Conservation (phyloP, 2,113 vertebrate genomes). For the Mustela nigripes region DNA sequence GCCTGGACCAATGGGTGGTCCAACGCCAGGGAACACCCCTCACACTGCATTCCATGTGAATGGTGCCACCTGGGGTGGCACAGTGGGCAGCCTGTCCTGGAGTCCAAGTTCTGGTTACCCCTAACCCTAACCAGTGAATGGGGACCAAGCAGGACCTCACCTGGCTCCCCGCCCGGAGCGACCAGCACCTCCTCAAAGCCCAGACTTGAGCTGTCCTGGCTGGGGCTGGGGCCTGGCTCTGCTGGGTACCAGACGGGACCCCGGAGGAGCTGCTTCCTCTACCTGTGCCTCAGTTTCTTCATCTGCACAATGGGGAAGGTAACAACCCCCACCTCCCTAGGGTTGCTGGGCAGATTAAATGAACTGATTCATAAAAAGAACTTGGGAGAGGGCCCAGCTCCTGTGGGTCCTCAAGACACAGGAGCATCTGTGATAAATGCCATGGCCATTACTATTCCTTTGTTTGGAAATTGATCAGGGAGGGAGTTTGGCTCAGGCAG, state of each 20-base stretch:
- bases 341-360: neutral
- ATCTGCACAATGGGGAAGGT: neutral
- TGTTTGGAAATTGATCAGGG: neutral
- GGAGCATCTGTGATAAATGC: accelerated
- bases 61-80: neutral
- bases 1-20: accelerated
- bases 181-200: neutral
- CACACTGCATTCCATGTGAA: neutral
- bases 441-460: too few relatives aligned
- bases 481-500: neutral
- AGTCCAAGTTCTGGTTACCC: neutral
- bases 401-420: neutral
- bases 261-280: neutral
- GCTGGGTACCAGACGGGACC: accelerated
- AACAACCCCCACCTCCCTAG: neutral
- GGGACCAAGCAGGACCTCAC: accelerated
- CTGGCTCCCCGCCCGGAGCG: neutral
- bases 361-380: too few relatives aligned
- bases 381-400: neutral
- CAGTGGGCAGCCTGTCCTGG: too few relatives aligned
- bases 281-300: neutral
- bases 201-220: neutral
- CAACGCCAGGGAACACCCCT: neutral
- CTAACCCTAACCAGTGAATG: too few relatives aligned
- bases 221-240: neutral